Evolutionary conservation across 2,797 vertebrate species (phyloP).

Genomic region (Phaenicophaeus curvirostris): DNA sequence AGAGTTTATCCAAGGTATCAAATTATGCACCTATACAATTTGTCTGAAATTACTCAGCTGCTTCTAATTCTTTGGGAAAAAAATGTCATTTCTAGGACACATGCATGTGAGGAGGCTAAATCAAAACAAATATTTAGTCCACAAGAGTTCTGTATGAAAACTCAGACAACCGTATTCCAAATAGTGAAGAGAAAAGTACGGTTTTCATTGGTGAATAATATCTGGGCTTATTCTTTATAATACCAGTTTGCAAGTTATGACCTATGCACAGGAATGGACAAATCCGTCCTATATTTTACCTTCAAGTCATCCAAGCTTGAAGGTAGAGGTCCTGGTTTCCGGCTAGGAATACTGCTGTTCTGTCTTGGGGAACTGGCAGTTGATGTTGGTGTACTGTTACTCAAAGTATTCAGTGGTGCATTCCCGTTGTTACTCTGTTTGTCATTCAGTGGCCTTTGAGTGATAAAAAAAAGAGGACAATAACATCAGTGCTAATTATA

Average conservation of each 20-base stretch:
- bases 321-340: slow-evolving; percentile 85
- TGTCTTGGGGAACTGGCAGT: slow-evolving; percentile 73
- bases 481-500: background rate
- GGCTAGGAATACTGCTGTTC: slow-evolving; percentile 63
- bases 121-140: background rate
- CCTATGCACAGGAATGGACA: background rate
- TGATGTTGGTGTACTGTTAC: slow-evolving; percentile 71
- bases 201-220: background rate
- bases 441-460: slow-evolving; percentile 82
- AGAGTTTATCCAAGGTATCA: background rate
- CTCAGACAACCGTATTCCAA: background rate
- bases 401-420: slow-evolving; percentile 70
- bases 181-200: background rate
- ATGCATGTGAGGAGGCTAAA: background rate
- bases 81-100: background rate
- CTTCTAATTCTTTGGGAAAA: background rate
- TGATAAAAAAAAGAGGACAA: slow-evolving; percentile 39
- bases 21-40: background rate
- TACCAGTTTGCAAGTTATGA: background rate
- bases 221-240: background rate
- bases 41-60: background rate
- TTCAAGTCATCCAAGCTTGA: slow-evolving; percentile 94
- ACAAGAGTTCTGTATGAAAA: background rate
- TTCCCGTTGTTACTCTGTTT: slow-evolving; percentile 82
- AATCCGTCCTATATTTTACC: slow-evolving; percentile 75